Base-by-base conservation (phyloP, 1,140 invertebrate species). In the Pectinophora gossypiella region DNA sequence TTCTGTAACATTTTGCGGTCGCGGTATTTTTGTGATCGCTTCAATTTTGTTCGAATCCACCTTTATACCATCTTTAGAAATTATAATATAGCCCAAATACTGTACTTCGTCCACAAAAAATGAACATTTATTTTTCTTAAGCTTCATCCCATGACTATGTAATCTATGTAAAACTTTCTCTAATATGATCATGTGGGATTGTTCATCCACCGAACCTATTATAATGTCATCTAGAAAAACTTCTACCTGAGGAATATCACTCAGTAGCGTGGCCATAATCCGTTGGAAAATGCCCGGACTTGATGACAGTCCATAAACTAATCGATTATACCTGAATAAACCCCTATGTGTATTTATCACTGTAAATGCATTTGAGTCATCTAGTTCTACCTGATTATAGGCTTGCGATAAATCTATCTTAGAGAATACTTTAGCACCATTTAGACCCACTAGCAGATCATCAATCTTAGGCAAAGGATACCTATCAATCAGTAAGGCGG, bases 281-380 rank as follows among this genome's bases (percentile, higher is more conserved):
- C 68, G 40, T 53, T 87, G 83, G 43, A 78, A 84, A 23, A 74
- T 65, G 1, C 60, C 54, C 0, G 72, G 67, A 6, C 66, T 68
- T 10, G 68, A 56, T 0, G 64, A 58, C 0, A 87, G 48, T 0
- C 84, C 86, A 59, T 78, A 86, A 18, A 68, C 64, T 15, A 88
- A 50, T 36, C 71, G 50, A 7, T 52, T 80, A 53, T 65, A 78
- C 35, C 55, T 19, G 43, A 66, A 83, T 0, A 75, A 44, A 4
- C 81, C 84, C 44, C 62, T 53, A 40, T 66, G 66, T 9, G 75
- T 80, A 10, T 56, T 63, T 32, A 86, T 79, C 2, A 72, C 84
- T 0, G 79, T 74, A 48, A 78, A 82, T n/a, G 68, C 50, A 38
- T 48, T 69, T 38, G 75, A 70, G 0, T 36, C 54, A 44, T 64